These are phyloP conservation scores for Smutsia gigantea DNA, from an alignment of 2,797 vertebrate genomes.

Conservation along the genomic window DNA sequence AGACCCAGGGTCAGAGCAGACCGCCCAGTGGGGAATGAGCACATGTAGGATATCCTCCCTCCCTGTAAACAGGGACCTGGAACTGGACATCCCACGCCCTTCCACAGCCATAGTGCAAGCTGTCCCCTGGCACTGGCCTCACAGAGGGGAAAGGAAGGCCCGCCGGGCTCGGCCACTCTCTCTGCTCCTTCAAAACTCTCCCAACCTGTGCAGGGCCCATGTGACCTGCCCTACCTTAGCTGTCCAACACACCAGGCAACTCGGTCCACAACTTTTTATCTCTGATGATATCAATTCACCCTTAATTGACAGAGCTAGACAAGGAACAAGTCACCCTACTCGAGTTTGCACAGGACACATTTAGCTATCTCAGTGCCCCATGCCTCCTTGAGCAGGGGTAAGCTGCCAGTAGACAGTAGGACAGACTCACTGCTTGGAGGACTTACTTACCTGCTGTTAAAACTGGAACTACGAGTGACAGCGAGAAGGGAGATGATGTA, in stretches of 20 bases:
- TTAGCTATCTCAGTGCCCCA: neutral
- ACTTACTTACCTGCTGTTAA: neutral
- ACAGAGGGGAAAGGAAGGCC: neutral
- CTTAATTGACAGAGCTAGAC: neutral
- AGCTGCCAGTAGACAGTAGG: neutral
- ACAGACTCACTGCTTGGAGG: accelerated
- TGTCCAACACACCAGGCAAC: neutral
- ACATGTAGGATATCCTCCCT: accelerated
- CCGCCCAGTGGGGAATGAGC: neutral
- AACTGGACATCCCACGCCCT: neutral
- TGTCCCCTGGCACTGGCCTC: accelerated
- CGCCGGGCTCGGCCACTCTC: neutral
- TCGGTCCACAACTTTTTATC: neutral
- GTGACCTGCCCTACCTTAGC: no score
- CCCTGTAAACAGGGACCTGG: neutral
- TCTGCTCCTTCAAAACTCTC: neutral
- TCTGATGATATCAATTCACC: neutral
- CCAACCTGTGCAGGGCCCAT: accelerated
- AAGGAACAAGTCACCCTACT: no score
- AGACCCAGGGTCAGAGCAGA: neutral
- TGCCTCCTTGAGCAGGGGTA: neutral
- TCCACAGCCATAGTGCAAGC: accelerated
- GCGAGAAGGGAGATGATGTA: neutral
- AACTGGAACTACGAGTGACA: accelerated
- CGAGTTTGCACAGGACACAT: accelerated